phyloP scores from a whole-genome alignment of 2,888 invertebrate genomes.

The Antheraea yamamai region DNA sequence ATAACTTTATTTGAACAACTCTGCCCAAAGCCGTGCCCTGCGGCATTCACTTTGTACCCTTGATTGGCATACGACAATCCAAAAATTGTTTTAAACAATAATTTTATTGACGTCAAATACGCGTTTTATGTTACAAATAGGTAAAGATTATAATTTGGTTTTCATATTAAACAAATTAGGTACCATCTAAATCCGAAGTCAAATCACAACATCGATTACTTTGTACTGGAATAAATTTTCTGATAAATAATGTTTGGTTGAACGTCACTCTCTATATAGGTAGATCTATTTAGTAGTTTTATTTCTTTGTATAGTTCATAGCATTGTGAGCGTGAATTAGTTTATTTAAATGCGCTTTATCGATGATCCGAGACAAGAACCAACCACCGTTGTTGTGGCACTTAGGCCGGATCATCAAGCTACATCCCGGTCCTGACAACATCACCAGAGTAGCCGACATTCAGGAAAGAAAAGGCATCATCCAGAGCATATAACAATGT shows the following conservation, averaged over 20 bases:
- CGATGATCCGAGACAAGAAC: no score
- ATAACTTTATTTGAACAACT: conserved; percentile 23
- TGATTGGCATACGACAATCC: conserved; percentile 61
- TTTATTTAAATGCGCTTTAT: no score
- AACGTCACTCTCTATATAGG: no score
- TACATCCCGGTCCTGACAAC: no score
- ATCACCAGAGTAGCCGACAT: no score
- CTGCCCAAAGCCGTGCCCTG: conserved; percentile 29
- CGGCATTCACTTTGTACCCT: conserved; percentile 49
- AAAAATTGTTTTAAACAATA: conserved; percentile 43
- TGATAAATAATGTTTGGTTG: background rate
- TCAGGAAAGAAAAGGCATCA: no score
- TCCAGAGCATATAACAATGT: no score
- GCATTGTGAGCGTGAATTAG: no score
- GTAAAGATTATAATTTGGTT: background rate
- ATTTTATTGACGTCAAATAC: conserved; percentile 41
- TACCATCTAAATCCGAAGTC: background rate
- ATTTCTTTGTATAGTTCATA: no score
- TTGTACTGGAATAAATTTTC: background rate
- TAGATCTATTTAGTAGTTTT: no score
- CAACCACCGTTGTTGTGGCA: no score
- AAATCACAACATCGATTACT: background rate
- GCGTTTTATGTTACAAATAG: conserved; percentile 29
- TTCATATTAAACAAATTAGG: background rate
- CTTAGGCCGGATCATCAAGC: no score